phyloP scores from a whole-genome alignment of 2,113 vertebrate species.

The Manacus vitellinus region DNA sequence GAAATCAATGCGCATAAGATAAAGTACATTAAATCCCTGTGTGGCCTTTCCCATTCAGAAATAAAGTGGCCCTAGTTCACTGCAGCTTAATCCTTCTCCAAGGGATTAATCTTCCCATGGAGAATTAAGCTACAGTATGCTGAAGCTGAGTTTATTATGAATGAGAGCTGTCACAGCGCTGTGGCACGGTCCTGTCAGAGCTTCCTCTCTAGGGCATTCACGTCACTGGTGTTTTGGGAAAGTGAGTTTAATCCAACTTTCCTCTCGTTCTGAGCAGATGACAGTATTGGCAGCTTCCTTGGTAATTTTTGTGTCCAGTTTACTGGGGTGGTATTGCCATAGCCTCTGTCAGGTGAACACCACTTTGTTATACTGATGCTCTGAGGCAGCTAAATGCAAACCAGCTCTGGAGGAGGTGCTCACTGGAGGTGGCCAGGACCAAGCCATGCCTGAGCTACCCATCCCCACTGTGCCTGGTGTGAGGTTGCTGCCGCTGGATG shows the following conservation, averaged over 20 bases:
- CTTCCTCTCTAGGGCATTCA: not conserved
- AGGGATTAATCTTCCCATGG: constrained; percentile 29
- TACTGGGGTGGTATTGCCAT: accelerated
- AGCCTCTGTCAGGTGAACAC: not conserved
- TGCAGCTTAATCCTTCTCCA: constrained; percentile 49
- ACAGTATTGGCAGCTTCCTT: not conserved
- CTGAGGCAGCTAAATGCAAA: not conserved
- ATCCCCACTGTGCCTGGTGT: accelerated
- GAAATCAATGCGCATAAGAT: constrained; percentile 63
- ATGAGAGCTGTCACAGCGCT: not conserved
- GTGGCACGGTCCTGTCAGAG: not conserved
- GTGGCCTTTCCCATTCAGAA: constrained; percentile 57
- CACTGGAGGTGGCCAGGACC: accelerated
- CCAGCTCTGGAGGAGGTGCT: accelerated
- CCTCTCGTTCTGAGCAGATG: not conserved
- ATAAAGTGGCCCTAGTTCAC: constrained; percentile 39
- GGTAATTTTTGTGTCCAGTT: not conserved
- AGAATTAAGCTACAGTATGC: not conserved
- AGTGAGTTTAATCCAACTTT: not conserved
- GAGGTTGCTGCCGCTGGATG: not conserved
- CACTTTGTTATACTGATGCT: not conserved
- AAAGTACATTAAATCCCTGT: constrained; percentile 47
- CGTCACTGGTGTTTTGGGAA: not conserved
- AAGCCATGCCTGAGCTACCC: not conserved
- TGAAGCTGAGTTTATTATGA: not conserved